These are phyloP conservation scores for Zygogramma bicolorata DNA, from an alignment of 2,888 invertebrate genomes.

Conservation along the genomic window DNA sequence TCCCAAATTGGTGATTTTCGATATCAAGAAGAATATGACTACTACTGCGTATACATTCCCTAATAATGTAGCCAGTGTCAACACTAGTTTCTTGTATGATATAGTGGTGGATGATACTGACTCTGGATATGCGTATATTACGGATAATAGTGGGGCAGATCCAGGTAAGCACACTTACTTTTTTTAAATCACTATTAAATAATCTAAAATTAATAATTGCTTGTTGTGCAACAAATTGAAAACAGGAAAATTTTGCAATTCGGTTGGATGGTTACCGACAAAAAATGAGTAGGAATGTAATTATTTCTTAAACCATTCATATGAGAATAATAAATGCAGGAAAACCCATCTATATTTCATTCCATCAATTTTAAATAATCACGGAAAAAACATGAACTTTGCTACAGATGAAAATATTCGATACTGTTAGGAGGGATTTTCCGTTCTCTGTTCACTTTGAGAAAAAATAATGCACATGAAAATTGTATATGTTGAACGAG, in stretches of 20 bases:
- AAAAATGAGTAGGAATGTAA: background rate
- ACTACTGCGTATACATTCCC: conserved; percentile 73
- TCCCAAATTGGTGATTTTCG: conserved; percentile 77
- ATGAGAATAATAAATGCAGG: background rate
- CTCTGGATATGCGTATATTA: conserved; percentile 77
- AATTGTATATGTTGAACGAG: no score
- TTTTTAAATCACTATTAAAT: background rate
- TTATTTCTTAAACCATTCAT: no score
- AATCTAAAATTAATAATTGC: background rate
- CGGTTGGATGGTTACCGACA: background rate
- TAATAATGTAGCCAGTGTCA: conserved; percentile 70
- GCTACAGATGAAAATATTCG: no score
- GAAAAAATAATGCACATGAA: no score
- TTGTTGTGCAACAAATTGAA: background rate
- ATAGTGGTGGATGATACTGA: conserved; percentile 80
- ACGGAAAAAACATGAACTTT: no score
- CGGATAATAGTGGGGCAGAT: conserved; percentile 76
- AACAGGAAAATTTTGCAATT: background rate
- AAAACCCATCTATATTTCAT: no score
- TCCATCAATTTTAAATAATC: no score
- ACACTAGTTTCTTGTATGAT: conserved; percentile 77
- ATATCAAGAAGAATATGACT: conserved; percentile 73
- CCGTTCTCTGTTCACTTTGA: no score
- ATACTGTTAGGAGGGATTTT: no score
- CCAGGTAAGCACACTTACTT: conserved; percentile 69